Conservation (phyloP, 2,888 invertebrate species). For the Glaucopsyche alexis region DNA sequence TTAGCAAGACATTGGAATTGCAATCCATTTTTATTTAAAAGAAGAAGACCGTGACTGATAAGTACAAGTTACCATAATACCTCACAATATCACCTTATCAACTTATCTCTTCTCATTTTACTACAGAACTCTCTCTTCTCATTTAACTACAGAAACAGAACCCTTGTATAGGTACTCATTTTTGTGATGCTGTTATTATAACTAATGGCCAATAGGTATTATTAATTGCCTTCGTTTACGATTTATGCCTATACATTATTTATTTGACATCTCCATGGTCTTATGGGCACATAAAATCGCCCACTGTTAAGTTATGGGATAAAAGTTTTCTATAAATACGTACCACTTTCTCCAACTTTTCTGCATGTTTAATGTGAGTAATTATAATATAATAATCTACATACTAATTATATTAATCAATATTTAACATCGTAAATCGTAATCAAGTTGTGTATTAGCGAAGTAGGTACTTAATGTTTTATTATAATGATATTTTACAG, state of each 20-base stretch:
- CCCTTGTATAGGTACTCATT: too few relatives aligned
- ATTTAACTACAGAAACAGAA: too few relatives aligned
- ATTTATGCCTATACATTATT: neutral
- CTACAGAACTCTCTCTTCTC: too few relatives aligned
- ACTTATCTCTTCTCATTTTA: too few relatives aligned
- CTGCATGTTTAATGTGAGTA: neutral
- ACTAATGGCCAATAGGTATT: too few relatives aligned
- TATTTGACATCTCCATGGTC: neutral
- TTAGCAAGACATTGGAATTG: too few relatives aligned
- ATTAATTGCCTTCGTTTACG: neutral
- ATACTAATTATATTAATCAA: neutral
- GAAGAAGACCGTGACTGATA: too few relatives aligned
- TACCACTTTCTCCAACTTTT: neutral
- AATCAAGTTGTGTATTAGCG: neutral
- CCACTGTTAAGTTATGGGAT: neutral
- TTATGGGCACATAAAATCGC: neutral
- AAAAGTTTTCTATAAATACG: neutral
- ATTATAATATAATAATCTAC: neutral
- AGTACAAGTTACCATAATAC: too few relatives aligned
- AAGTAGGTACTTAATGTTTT: neutral
- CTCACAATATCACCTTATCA: too few relatives aligned
- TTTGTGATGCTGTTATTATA: too few relatives aligned
- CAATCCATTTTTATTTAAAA: too few relatives aligned
- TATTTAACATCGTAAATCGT: neutral
- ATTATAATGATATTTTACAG: too few relatives aligned